Evolutionary conservation across 2,888 invertebrate genomes (phyloP).

Genomic region (Phortica magna): DNA sequence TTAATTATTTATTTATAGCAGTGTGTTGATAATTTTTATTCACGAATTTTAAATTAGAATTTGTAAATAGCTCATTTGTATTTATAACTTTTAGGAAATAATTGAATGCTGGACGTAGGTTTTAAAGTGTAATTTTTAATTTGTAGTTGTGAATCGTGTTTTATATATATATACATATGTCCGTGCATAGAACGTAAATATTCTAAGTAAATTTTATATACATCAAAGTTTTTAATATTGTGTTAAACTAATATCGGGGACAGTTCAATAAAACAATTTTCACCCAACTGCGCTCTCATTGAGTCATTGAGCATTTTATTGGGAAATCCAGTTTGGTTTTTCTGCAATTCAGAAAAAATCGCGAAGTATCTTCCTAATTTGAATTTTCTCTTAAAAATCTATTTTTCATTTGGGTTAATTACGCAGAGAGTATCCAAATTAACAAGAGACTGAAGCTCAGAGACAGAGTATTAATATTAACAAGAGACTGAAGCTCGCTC

Average conservation of each 20-base stretch:
- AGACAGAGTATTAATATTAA: too few relatives aligned
- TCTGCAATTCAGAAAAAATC: neutral
- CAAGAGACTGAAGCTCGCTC: too few relatives aligned
- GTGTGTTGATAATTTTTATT: neutral
- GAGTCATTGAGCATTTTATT: too few relatives aligned
- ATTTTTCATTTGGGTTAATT: too few relatives aligned
- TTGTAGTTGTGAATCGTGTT: constrained; percentile 12
- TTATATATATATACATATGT: neutral
- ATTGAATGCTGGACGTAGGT: neutral
- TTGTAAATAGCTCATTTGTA: constrained; percentile 10
- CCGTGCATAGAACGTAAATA: neutral
- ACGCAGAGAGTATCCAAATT: too few relatives aligned
- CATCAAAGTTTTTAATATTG: neutral
- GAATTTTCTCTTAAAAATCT: neutral
- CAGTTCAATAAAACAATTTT: neutral
- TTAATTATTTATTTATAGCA: constrained; percentile 6
- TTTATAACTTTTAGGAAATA: constrained; percentile 8
- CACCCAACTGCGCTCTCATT: neutral
- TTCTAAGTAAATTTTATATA: neutral
- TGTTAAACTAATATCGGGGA: neutral
- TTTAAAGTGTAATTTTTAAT: constrained; percentile 4
- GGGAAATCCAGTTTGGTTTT: too few relatives aligned
- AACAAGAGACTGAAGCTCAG: too few relatives aligned
- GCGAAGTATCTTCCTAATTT: neutral
- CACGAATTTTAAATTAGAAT: neutral